Evolutionary conservation across 1,140 invertebrate genomes (phyloP), one percentile per base, ranked within the genome.

Genomic region (Zaprionus inermis): DNA sequence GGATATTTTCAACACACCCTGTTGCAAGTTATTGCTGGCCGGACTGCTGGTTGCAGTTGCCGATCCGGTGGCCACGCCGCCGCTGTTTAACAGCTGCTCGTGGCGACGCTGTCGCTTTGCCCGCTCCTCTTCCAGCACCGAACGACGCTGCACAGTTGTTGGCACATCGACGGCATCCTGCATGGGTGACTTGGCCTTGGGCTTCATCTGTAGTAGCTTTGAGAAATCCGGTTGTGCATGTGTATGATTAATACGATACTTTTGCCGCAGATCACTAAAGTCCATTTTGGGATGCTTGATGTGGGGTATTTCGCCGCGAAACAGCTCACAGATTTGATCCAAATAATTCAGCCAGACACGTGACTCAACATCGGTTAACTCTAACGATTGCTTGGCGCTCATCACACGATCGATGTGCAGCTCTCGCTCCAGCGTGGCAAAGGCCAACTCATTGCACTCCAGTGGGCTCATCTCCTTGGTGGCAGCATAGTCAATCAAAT

Each of bases 311-410:
- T 97, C 96, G 69, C 96, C 95, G 67, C 95, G 94, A 91, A 97
- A 97, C 55, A 94, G 94, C 85, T 97, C 96, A 91, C 97, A 97
- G 74, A 98, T 94, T 93, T 97, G 96, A n/a, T 96, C 96, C 46
- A 98, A 93, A 91, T 98, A 98, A 49, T 96, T 95, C 41, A 97
- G 94, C 95, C 97, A 96, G 2, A 94, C 93, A 30, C 96, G 93
- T 79, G 95, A 96, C 90, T 98, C 97, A 10, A 96, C 95, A 41
- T 94, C 93, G 18, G 94, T 94, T 76, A 95, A 94, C 46, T 95
- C 93, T 3, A 95, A 94, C 93, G 97, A 97, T 91, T 98, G 97
- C 74, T 94, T 93, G n/a, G 95, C 97, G 24, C 94, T 96, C 95
- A 98, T 96, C 41, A 96, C 95, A n/a, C 96, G 96, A 24, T 94